Conservation (phyloP, 2,113 vertebrate genomes). For the Tursiops truncatus region DNA sequence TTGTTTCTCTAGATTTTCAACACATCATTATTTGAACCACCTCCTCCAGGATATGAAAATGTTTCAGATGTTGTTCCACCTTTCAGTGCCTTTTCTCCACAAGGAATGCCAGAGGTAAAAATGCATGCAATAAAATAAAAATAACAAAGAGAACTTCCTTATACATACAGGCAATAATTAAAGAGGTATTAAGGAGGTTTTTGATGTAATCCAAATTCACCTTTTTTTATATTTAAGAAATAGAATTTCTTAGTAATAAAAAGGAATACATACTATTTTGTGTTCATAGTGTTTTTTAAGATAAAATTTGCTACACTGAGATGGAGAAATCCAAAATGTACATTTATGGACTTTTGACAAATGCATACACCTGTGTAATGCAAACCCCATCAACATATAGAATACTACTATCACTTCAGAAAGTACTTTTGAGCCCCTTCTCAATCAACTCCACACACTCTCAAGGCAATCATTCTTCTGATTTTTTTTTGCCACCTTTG, state of each 20-base stretch:
- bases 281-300: not conserved
- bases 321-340: not conserved
- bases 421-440: not conserved
- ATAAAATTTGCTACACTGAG: not conserved
- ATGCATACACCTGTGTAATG: not conserved
- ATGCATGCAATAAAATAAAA: not conserved
- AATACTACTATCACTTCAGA: not conserved
- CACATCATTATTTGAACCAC: constrained; percentile 90
- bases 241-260: not conserved
- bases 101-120: constrained; percentile 91
- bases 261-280: not conserved
- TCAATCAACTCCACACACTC: not conserved
- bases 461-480: not conserved
- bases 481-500: not conserved
- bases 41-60: constrained; percentile 92
- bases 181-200: not conserved
- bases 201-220: not conserved
- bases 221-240: not conserved
- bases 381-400: not conserved
- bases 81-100: constrained; percentile 93
- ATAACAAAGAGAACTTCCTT: not conserved
- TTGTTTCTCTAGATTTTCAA: constrained; percentile 87
- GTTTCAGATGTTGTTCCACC: constrained; percentile 90
- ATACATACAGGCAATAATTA: not conserved
- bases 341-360: not conserved